A percentile compares a stretch with the other conserved stretches of the same genome.
These are phyloP conservation scores for Sphaerodactylus townsendi DNA, from an alignment of 2,113 vertebrate species.

Conservation along the genomic window DNA sequence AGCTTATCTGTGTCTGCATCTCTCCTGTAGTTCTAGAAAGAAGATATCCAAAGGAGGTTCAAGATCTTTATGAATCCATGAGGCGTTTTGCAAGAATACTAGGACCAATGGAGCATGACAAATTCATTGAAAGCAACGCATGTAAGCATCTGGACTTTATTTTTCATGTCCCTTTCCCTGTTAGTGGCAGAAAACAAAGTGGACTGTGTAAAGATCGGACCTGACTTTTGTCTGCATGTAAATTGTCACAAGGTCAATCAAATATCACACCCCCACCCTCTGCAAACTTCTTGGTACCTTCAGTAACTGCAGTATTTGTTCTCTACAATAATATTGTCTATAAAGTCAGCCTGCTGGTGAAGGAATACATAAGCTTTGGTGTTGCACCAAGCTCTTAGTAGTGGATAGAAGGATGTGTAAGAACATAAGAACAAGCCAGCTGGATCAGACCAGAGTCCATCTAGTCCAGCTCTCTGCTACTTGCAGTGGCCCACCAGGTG, in stretches of 20 bases:
- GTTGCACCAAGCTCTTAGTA: background rate
- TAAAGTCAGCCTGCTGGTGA: background rate
- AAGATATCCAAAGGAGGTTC: conserved; percentile 93
- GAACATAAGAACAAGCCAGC: no score
- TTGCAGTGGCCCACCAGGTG: no score
- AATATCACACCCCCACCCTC: no score
- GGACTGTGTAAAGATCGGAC: background rate
- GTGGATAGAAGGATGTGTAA: no score
- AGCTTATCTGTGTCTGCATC: fast-evolving
- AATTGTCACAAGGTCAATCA: background rate
- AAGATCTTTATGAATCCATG: conserved; percentile 95
- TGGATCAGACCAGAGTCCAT: no score
- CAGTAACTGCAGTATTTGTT: no score
- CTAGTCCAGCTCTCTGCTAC: no score
- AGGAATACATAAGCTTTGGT: background rate
- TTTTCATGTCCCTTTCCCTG: background rate
- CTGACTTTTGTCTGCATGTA: background rate
- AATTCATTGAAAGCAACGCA: conserved; percentile 96
- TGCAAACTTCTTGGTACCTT: no score
- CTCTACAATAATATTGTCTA: background rate
- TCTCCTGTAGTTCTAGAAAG: conserved; percentile 86
- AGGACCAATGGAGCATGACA: conserved; percentile 92
- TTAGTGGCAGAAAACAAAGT: background rate
- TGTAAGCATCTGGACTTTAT: conserved; percentile 74
- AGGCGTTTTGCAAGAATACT: conserved; percentile 89